Evolutionary conservation across 2,888 invertebrate genomes (phyloP).

Genomic region (Callimorpha dominula): DNA sequence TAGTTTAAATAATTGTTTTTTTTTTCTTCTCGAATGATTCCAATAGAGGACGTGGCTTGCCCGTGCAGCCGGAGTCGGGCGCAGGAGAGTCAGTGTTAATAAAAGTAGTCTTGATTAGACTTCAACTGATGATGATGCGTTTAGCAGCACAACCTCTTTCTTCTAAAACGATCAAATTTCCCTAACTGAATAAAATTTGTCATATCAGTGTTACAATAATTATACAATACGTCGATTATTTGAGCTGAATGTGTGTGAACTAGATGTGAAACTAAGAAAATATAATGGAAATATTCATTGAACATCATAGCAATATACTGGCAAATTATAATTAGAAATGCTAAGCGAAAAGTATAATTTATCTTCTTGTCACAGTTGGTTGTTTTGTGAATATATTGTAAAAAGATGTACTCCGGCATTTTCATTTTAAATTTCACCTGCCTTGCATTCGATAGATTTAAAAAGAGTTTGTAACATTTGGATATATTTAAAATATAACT

Average conservation of each 20-base stretch:
- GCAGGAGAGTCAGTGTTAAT: background rate
- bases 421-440: background rate
- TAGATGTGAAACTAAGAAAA: conserved; percentile 7
- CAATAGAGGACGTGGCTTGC: background rate
- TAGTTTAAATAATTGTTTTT: background rate
- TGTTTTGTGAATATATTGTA: background rate
- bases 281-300: background rate
- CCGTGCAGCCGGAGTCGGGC: background rate
- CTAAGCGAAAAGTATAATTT: background rate
- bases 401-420: background rate
- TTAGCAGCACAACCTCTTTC: background rate
- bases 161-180: conserved; percentile 15
- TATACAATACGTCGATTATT: conserved; percentile 27
- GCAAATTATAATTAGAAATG: background rate
- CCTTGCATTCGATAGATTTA: background rate
- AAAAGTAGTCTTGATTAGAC: background rate
- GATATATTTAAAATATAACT: background rate
- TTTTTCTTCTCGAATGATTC: background rate
- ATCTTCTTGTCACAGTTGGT: background rate
- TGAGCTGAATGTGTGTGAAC: conserved; percentile 23
- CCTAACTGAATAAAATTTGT: conserved; percentile 34
- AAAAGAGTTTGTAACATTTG: background rate
- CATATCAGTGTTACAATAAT: conserved; percentile 45
- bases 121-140: background rate
- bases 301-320: background rate